Base-by-base conservation (phyloP, 2,888 invertebrate genomes). In the Cheilosia variabilis region DNA sequence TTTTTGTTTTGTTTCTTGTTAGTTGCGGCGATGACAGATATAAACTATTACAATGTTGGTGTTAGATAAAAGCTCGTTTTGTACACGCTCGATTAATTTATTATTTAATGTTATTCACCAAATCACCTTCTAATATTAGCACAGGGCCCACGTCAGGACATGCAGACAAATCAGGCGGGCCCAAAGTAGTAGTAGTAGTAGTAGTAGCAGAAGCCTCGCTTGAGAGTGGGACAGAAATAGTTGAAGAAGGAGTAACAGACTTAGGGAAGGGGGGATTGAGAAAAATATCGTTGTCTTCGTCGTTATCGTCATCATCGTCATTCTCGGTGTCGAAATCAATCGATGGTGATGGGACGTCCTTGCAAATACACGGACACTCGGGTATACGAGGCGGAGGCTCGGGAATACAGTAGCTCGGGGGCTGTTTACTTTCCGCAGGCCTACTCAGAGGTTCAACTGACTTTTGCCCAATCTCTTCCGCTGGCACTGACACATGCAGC, bases 101-200 rank as follows among this genome's bases (percentile, higher is more conserved):
- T 63, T 52, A 52, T 1, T 43, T 37, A 57, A 27, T 55, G 81
- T 81, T 86, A 81, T 86, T 81, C 76, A 86, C 81, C 80, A 84
- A 88, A 94, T 94, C 95, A 97, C 97, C 97, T 97, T 97, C 96
- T 91, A 97, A 94, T 91, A 97, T 96, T 90, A 97, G 95, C 93
- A 97, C 96, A 92, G 96, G 94, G 93, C 94, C 94, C 93, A 90
- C 94, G 95, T 92, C 95, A 94, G 91, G 94, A 93, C 91, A 94
- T 94, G 93, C 91, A 93, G 93, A 88, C 73, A 87, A 82, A 79
- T 87, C 82, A 63, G 87, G 77, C 81, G 86, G 69, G 62, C 75
- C 66, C 60, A 87, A 43, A 77, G 93, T 92, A 89, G 93, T 88
- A 90, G 92, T 89, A 88, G 92, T 89, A 88, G 92, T 34, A 34